Conservation (phyloP, 2,797 vertebrate genomes). For the Brachyalestes nurse region DNA sequence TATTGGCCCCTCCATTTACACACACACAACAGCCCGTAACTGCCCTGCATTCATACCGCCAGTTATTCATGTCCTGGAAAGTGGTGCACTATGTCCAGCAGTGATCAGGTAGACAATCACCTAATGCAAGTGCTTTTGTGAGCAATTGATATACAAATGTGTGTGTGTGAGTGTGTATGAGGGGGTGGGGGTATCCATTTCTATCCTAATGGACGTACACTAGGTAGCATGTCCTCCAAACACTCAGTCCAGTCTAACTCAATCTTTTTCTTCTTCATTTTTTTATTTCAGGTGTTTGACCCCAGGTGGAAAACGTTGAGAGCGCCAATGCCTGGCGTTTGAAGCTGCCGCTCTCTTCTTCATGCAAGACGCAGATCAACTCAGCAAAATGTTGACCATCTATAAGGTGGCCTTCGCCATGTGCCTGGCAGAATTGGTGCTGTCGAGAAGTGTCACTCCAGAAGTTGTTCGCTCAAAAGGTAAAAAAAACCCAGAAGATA, state of each 20-base stretch:
- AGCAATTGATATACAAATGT: conserved; percentile 64
- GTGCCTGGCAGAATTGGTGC: conserved; percentile 59
- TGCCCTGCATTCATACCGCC: conserved; percentile 55
- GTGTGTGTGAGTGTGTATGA: conserved; percentile 19
- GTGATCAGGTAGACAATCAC: conserved; percentile 60
- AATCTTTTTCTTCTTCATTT: conserved; percentile 6
- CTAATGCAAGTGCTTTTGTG: conserved; percentile 54
- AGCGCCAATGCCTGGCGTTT: conserved; percentile 71
- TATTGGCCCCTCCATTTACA: conserved; percentile 68
- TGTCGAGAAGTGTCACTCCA: conserved; percentile 48
- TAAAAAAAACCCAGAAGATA: conserved; percentile 46
- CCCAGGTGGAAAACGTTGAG: conserved; percentile 59
- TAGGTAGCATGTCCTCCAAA: conserved; percentile 13
- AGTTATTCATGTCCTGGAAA: conserved; percentile 70
- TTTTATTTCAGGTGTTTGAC: conserved; percentile 36
- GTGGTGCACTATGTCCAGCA: conserved; percentile 68
- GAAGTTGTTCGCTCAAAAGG: conserved; percentile 67
- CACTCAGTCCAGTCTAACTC: conserved; percentile 27
- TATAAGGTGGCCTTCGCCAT: conserved; percentile 67
- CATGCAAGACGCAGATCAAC: conserved; percentile 36
- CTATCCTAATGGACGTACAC: conserved; percentile 26
- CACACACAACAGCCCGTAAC: conserved; percentile 68
- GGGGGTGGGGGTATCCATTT: conserved; percentile 21
- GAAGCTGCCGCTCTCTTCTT: conserved; percentile 63
- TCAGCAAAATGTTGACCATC: conserved; percentile 68